Conservation (phyloP, 2,797 vertebrate species). For the Lagorchestes hirsutus region DNA sequence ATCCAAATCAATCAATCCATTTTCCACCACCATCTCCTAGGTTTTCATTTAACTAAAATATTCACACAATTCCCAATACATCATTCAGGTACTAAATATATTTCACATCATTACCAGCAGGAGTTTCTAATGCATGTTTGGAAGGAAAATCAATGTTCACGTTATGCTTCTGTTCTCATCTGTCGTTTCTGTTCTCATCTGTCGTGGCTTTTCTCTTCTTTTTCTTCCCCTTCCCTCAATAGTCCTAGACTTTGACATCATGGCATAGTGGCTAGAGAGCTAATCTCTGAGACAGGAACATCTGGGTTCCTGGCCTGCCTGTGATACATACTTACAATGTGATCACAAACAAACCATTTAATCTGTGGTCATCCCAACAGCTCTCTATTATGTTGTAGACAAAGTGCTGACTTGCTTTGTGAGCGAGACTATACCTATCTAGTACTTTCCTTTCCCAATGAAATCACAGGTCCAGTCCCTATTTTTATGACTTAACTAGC, state of each 20-base stretch:
- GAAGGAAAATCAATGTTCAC: background rate
- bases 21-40: background rate
- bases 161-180: background rate
- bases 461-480: background rate
- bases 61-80: background rate
- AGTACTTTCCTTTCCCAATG: background rate
- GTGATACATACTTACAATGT: background rate
- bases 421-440: background rate
- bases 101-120: background rate
- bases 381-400: background rate
- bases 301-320: background rate
- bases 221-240: background rate
- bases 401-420: background rate
- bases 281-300: background rate
- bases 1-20: background rate
- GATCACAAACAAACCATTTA: background rate
- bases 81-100: background rate
- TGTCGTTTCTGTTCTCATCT: background rate
- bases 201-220: background rate
- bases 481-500: background rate
- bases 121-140: background rate
- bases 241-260: background rate
- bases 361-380: background rate
- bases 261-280: background rate
- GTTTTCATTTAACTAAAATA: constrained; percentile 6